phyloP scores from a whole-genome alignment of 2,888 invertebrate species.

The Thereva nobilitata region DNA sequence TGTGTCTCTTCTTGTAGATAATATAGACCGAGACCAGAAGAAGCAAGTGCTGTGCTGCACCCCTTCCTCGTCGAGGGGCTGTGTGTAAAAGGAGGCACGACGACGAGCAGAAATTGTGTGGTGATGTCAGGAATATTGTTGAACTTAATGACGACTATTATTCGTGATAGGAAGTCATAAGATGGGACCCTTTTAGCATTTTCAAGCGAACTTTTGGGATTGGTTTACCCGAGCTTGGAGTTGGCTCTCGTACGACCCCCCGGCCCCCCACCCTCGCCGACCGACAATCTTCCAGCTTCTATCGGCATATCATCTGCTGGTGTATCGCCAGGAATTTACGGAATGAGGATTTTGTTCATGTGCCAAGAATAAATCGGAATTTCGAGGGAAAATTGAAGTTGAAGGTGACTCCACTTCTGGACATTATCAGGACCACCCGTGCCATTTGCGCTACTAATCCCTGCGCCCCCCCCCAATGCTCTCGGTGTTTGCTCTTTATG shows the following conservation, averaged over 20 bases:
- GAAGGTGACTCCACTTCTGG: too few relatives aligned
- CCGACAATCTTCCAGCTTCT: not conserved
- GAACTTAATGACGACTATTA: constrained; percentile 1
- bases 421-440: too few relatives aligned
- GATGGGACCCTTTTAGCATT: constrained; percentile 4
- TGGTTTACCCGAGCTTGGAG: not conserved
- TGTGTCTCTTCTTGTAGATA: too few relatives aligned
- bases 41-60: too few relatives aligned
- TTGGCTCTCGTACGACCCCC: not conserved
- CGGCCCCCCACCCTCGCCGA: not conserved
- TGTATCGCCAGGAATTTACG: not conserved
- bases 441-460: too few relatives aligned
- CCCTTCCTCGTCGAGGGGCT: not conserved
- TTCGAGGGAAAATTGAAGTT: too few relatives aligned
- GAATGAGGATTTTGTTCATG: not conserved
- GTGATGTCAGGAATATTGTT: constrained; percentile 8
- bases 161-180: not conserved
- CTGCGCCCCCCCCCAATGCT: too few relatives aligned
- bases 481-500: too few relatives aligned
- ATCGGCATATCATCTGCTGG: not conserved
- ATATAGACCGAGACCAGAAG: too few relatives aligned
- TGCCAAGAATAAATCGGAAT: too few relatives aligned
- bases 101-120: constrained; percentile 3
- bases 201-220: not conserved
- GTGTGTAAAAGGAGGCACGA: not conserved